Evolutionary conservation across 1,140 invertebrate species (phyloP), one percentile per base, ranked within the genome.

Genomic region (Anthonomus grandis): DNA sequence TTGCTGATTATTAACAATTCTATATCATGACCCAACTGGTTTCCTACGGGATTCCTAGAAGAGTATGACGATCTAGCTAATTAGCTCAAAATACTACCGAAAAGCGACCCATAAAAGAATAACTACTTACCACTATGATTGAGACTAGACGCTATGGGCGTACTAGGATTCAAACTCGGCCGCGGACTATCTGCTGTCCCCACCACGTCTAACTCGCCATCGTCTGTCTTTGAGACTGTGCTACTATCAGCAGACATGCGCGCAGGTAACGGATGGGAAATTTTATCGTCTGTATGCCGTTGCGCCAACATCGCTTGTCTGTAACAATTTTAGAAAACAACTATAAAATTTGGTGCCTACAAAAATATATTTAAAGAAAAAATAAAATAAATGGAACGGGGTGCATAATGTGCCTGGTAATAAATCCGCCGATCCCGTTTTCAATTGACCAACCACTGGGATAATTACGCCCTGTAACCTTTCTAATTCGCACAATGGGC

Each of bases 201-300:
- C 0, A 93, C 91, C 1, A 93, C 91, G 71, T 93, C 91, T 62
- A 95, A 76, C 21, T 91, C 83, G 65, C 91, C 87, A 69, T 95
- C 91, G 25, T 93, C 90, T 83, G 64, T 89, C 85, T 72, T 85
- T 72, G 69, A 70, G 15, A 70, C 71, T 25, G 66, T 70, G 64
- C 71, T 72, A 65, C 71, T 72, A 63, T 73, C 72, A 49, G 71
- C 63, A 65, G 67, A 51, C 72, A 74, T 53, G 57, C 74, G 51
- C 54, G 75, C 65, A 64, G 74, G 71, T 64, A 75, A 63, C 63
- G 76, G 72, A 62, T 73, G 71, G 63, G 69, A 72, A 70, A 76
- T 71, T 68, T 66, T 68, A 66, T 78, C 64, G 68, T 77, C 66
- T 64, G 67, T 51, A 68, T 85, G 81, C 68, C 77, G 79, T 70